Percentiles rank a stretch among this genome's conserved stretches.
phyloP scores from a whole-genome alignment of 2,888 invertebrate species.

The Cataglyphis albicans region DNA sequence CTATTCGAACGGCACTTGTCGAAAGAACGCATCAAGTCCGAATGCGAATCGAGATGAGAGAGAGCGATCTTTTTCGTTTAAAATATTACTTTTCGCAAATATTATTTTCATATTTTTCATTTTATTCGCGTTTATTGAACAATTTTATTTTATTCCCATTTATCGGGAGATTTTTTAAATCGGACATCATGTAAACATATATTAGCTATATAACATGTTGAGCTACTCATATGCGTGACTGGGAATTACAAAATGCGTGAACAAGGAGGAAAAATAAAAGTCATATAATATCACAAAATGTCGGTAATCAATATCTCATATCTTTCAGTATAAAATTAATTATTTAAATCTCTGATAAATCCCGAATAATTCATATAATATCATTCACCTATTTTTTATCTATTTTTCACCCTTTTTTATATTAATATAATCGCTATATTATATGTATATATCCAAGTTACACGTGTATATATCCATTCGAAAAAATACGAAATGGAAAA shows the following conservation, averaged over 20 bases:
- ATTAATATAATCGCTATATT: neutral
- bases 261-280: neutral
- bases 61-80: neutral
- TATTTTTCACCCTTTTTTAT: neutral
- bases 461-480: neutral
- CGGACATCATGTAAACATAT: neutral
- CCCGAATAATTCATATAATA: conserved; percentile 7
- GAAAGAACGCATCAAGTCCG: neutral
- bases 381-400: neutral
- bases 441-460: neutral
- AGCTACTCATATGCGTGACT: neutral
- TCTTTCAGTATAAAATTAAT: neutral
- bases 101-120: neutral
- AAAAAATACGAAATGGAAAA: conserved; percentile 11
- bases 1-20: neutral
- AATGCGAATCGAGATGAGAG: neutral
- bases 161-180: neutral
- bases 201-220: neutral
- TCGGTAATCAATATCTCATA: neutral
- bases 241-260: conserved; percentile 11
- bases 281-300: neutral
- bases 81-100: neutral
- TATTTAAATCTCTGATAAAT: conserved; percentile 16
- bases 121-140: neutral
- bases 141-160: neutral